phyloP scores from a whole-genome alignment of 2,797 vertebrate genomes.

The Scarus forsteni region DNA sequence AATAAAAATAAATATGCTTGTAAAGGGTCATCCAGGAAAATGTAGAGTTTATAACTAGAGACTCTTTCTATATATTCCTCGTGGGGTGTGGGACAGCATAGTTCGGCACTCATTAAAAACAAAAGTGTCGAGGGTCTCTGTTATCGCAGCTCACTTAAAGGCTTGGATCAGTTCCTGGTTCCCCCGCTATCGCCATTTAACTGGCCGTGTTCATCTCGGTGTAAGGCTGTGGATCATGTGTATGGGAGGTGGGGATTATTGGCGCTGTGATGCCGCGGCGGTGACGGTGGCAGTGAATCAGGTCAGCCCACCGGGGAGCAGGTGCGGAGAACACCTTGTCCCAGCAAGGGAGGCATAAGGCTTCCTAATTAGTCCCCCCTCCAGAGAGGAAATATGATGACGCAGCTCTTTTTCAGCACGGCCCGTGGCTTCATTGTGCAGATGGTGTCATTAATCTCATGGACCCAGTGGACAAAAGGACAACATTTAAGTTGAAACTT shows the following conservation, averaged over 20 bases:
- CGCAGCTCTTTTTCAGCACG: conserved; percentile 44
- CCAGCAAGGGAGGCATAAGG: conserved; percentile 59
- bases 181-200: conserved; percentile 21
- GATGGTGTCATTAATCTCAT: conserved; percentile 74
- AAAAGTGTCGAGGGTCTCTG: conserved; percentile 16
- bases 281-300: conserved; percentile 66
- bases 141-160: neutral
- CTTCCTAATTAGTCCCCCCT: conserved; percentile 70
- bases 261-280: conserved; percentile 8
- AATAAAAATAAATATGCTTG: neutral
- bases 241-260: conserved; percentile 28
- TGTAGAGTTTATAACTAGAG: neutral
- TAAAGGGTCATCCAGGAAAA: neutral
- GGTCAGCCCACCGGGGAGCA: conserved; percentile 77
- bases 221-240: conserved; percentile 5
- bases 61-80: neutral
- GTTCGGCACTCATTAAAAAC: conserved; percentile 31
- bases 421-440: conserved; percentile 59
- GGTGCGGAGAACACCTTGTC: conserved; percentile 73
- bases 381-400: conserved; percentile 71
- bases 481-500: conserved; percentile 66
- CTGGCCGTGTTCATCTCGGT: conserved; percentile 23
- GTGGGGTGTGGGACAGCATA: neutral
- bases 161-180: neutral
- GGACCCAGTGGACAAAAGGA: conserved; percentile 52